phyloP scores from a whole-genome alignment of 35 echinoderm and acorn worm species.

The Diadema setosum region DNA sequence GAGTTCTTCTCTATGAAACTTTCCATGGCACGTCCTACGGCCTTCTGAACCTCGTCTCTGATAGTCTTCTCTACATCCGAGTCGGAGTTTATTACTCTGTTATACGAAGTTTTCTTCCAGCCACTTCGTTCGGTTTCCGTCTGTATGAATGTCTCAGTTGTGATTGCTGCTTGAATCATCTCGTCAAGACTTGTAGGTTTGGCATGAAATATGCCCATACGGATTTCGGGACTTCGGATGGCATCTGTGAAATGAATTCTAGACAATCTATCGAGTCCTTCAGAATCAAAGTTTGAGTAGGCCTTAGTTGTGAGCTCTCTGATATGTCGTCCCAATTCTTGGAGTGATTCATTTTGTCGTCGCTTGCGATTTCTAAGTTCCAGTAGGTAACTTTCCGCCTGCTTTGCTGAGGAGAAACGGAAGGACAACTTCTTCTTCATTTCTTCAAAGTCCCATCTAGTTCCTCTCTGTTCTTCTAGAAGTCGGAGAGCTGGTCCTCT shows the following conservation, averaged over 20 bases:
- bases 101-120: background rate
- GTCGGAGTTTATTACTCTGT: background rate
- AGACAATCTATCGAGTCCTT: background rate
- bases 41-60: background rate
- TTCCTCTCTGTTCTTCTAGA: background rate
- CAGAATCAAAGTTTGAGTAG: background rate
- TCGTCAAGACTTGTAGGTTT: background rate
- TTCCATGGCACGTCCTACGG: background rate
- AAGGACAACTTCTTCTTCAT: too few relatives aligned
- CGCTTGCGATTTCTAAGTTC: background rate
- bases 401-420: background rate
- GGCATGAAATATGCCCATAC: background rate
- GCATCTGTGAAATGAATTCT: background rate
- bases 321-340: background rate
- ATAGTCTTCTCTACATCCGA: background rate
- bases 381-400: background rate
- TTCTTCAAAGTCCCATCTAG: background rate
- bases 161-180: background rate
- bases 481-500: background rate
- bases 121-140: background rate
- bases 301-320: background rate
- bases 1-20: background rate
- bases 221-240: background rate
- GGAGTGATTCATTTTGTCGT: background rate
- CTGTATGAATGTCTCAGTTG: background rate